Evolutionary conservation across 2,113 vertebrate genomes (phyloP), one percentile per base, ranked within the genome.

Genomic region (Odocoileus virginianus): DNA sequence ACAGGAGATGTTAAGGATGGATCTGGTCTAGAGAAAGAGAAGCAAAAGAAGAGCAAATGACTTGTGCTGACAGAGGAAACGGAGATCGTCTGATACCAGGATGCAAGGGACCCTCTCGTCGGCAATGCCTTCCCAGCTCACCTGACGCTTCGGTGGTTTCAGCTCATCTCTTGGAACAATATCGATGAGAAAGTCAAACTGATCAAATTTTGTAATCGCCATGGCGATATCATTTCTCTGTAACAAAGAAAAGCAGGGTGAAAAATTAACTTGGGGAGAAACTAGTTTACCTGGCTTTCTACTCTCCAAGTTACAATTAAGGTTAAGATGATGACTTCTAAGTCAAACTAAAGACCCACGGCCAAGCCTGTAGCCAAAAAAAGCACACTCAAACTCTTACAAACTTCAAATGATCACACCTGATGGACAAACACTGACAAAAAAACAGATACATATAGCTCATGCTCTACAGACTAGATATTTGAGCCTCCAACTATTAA

Each of bases 161-260:
- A 99, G 98, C 96, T 99, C 99, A 82, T 99, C 99, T 97, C 99
- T 98, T 55, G 99, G 99, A 79, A 99, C 99, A 3, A 99, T 99
- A 98, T 99, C 99, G 17, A 99, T 99, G 50, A 99, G 99, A 98
- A 99, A 99, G 98, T 99, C 99, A 97, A 99, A 99, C 95, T 99
- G 99, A 98, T 99, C 99, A 33, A 99, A 99, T 98, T 99, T 99
- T 28, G 99, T 99, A 98, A 99, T 99, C 4, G 99, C 99, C 99
- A 99, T 99, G 96, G 99, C 99, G 7, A 99, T 99, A 98, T 99
- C 99, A 78, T 99, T 99, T 98, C 99, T 99, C 99, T 99, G 98
- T 0, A 98, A 99, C 50, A 93, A 98, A 97, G 92, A 71, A 97
- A 94, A 97, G 27, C 21, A 90, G 57, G 87, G 55, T 97, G 55